A percentile compares a stretch with the other conserved stretches of the same genome.
Evolutionary conservation across 2,113 vertebrate genomes (phyloP).

Genomic region (Probosciger aterrimus): DNA sequence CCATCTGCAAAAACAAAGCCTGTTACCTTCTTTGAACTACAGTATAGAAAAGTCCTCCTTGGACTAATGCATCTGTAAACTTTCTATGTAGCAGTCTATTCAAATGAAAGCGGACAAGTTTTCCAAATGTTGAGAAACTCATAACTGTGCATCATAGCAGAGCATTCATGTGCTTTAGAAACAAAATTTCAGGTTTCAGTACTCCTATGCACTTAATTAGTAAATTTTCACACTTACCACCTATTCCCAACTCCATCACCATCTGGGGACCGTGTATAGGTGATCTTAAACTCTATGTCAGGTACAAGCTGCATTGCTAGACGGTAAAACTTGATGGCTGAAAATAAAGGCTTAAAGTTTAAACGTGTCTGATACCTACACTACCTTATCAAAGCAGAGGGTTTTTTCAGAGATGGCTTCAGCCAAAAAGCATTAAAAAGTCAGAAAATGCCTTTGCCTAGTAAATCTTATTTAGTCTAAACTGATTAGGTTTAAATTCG

Average conservation of each 20-base stretch:
- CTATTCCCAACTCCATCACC: constrained; percentile 82
- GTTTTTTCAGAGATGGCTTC: neutral
- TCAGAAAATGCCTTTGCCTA: neutral
- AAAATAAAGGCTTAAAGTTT: constrained; percentile 63
- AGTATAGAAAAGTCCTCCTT: neutral
- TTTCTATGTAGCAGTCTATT: neutral
- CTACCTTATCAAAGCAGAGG: neutral
- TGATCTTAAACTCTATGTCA: constrained; percentile 97
- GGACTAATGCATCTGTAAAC: neutral
- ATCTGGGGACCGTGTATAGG: constrained; percentile 89
- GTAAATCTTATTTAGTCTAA: neutral
- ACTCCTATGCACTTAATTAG: neutral
- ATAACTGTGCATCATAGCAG: neutral
- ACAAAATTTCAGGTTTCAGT: neutral
- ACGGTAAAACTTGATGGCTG: constrained; percentile 99
- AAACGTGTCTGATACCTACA: neutral
- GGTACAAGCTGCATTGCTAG: constrained; percentile 97
- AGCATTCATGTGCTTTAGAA: neutral
- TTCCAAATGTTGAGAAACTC: neutral
- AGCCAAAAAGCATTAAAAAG: neutral
- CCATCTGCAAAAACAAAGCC: neutral
- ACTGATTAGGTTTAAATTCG: neutral
- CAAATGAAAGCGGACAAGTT: neutral
- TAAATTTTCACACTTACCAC: constrained; percentile 79
- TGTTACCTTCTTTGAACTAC: neutral